phyloP scores from a whole-genome alignment of 2,797 vertebrate genomes.

The Rhynchonycteris naso region DNA sequence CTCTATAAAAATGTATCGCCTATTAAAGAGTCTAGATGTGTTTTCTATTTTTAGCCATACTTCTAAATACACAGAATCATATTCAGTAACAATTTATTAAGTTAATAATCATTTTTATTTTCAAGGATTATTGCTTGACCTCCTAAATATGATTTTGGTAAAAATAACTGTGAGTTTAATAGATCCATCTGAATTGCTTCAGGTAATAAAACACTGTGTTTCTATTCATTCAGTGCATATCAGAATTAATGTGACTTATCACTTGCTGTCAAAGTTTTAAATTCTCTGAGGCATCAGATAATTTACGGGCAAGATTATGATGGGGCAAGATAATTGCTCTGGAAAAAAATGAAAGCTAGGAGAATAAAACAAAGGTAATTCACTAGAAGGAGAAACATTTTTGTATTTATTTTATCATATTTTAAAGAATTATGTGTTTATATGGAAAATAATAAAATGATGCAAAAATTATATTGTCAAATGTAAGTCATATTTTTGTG shows the following conservation, averaged over 20 bases:
- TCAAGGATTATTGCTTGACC: constrained; percentile 22
- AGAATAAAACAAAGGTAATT: neutral
- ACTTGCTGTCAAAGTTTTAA: constrained; percentile 25
- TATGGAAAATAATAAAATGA: neutral
- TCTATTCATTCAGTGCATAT: constrained; percentile 11
- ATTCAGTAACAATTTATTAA: constrained; percentile 55
- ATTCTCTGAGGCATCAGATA: constrained; percentile 15
- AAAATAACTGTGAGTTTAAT: constrained; percentile 59
- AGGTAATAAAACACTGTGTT: constrained; percentile 26
- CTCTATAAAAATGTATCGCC: constrained; percentile 11
- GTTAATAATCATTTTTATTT: constrained; percentile 41
- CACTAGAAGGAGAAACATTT: neutral
- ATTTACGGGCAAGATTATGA: neutral
- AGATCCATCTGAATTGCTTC: constrained; percentile 42
- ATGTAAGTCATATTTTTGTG: neutral
- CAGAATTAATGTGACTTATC: constrained; percentile 27
- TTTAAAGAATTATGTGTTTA: neutral
- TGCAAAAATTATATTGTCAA: neutral
- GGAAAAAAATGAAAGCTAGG: neutral
- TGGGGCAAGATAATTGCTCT: neutral
- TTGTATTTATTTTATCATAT: neutral
- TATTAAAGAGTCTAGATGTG: constrained; percentile 45
- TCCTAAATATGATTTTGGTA: constrained; percentile 52
- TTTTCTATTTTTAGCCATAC: constrained; percentile 3
- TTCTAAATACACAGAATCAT: constrained; percentile 65